phyloP scores from a whole-genome alignment of 2,113 vertebrate species.

The Riparia riparia region DNA sequence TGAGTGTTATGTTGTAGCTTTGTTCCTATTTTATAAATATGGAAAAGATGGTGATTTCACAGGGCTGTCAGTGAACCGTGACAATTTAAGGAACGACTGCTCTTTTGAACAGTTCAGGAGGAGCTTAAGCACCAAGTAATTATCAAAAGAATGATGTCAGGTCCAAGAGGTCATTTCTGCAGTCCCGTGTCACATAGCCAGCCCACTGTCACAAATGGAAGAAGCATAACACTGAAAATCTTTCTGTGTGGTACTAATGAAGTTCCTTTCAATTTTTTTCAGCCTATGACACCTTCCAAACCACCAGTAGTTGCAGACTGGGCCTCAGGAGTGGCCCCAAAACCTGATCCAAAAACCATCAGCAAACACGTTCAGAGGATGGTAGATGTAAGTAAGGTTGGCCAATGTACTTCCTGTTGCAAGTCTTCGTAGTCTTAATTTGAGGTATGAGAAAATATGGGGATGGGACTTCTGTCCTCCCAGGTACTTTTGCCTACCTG shows the following conservation, averaged over 20 bases:
- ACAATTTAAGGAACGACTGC: background rate
- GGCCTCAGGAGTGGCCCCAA: constrained; percentile 91
- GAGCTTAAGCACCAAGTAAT: background rate
- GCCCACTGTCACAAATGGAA: background rate
- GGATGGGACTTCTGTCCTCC: background rate
- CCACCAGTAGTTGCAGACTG: constrained; percentile 92
- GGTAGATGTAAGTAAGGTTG: constrained; percentile 89
- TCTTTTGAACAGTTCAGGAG: background rate
- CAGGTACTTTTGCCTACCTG: background rate
- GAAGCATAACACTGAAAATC: background rate
- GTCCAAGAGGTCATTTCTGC: background rate
- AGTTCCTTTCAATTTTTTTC: constrained; percentile 24
- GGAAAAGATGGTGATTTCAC: background rate
- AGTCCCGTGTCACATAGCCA: background rate
- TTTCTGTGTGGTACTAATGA: background rate
- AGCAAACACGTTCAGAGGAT: constrained; percentile 96
- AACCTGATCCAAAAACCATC: constrained; percentile 93
- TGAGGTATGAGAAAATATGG: background rate
- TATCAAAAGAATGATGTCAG: background rate
- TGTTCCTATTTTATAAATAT: background rate
- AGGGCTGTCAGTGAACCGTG: background rate
- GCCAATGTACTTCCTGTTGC: background rate
- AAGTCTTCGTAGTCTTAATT: background rate
- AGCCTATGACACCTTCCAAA: constrained; percentile 92
- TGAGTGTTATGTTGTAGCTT: background rate